Base-by-base conservation (phyloP, 2,888 invertebrate genomes). In the Eilema depressum region DNA sequence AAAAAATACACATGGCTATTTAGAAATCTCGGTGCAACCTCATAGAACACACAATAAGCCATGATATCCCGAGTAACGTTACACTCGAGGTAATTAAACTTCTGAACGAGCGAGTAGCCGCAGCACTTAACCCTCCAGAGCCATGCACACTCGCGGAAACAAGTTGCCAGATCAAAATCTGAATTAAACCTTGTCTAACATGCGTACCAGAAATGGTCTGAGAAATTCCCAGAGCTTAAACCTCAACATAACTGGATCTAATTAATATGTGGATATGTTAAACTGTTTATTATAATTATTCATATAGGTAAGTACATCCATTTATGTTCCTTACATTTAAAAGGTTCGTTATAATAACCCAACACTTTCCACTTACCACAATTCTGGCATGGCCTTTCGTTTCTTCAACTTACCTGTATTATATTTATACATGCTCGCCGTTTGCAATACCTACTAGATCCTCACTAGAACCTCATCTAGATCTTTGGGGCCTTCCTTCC, bases 161-260 rank as follows among this genome's bases (percentile, higher is more conserved):
- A 68, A 65, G 47, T 53, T 64, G 59, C n/a, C 23, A 62, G 28
- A 65, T 68, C 65, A 57, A 66, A 68, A 65, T 66, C 64, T 65
- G 65, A 60, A 72, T 68, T 65, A 63, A 72, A 66, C 68, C 59
- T 14, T 56, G 61, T 66, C 25, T 17, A 59, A 30, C 33, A 25
- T 17, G 33, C 26, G 37, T 11, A 12, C 7, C 37, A 59, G 37
- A 64, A 28, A 12, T 28, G 53, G 28, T 26, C 23, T 25, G 26
- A 25, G 66, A 3, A 33, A 68, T 68, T 63, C 68, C 62, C 68
- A 26, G n/a, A 7, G 63, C 37, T n/a, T 1, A 37, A 26, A 14
- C 25, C 30, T 33, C 30, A n/a, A 53, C n/a, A 30, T 64, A 53
- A n/a, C 26, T 28, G 0, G 12, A 53, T 28, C 3, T 53, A 10